Percentiles rank a stretch among this genome's conserved stretches.
Evolutionary conservation across 2,113 vertebrate genomes (phyloP).

Genomic region (Scophthalmus maximus): DNA sequence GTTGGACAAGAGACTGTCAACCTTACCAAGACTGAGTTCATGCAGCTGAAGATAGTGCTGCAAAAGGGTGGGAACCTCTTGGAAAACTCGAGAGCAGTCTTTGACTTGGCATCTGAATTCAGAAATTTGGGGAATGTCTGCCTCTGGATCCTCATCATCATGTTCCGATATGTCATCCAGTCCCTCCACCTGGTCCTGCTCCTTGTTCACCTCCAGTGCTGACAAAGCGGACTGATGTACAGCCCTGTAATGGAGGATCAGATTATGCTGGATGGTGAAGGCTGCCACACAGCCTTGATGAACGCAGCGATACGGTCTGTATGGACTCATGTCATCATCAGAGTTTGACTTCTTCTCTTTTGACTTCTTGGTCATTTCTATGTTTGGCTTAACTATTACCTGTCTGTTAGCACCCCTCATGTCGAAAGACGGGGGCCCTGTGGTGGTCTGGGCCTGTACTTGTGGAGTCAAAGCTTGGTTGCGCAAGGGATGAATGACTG

Average conservation of each 20-base stretch:
- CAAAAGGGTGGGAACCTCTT: slow-evolving; percentile 89
- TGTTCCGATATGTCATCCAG: slow-evolving; percentile 79
- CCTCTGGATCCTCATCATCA: slow-evolving; percentile 77
- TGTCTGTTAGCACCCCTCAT: slow-evolving; percentile 51
- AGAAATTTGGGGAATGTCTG: slow-evolving; percentile 78
- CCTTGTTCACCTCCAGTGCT: slow-evolving; percentile 86
- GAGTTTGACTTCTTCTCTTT: slow-evolving; percentile 86
- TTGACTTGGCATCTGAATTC: slow-evolving; percentile 94
- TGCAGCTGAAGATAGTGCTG: slow-evolving; percentile 96
- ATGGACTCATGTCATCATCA: slow-evolving; percentile 84
- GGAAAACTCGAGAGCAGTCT: slow-evolving; percentile 95
- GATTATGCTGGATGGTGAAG: slow-evolving; percentile 95
- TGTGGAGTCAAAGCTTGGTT: slow-evolving; percentile 5
- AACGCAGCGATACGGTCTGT: slow-evolving; percentile 93
- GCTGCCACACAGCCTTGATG: slow-evolving; percentile 95
- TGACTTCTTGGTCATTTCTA: slow-evolving; percentile 74
- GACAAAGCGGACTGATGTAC: slow-evolving; percentile 93
- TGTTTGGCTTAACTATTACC: slow-evolving; percentile 37
- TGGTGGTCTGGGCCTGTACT: slow-evolving; percentile 7
- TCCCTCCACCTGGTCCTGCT: slow-evolving; percentile 83
- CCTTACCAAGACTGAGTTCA: slow-evolving; percentile 88
- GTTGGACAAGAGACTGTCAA: slow-evolving; percentile 83
- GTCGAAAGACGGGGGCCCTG: not conserved
- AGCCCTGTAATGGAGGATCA: slow-evolving; percentile 96
- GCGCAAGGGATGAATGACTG: slow-evolving; percentile 45